phyloP scores from a whole-genome alignment of 2,113 vertebrate genomes.

The Dicrurus megarhynchus region DNA sequence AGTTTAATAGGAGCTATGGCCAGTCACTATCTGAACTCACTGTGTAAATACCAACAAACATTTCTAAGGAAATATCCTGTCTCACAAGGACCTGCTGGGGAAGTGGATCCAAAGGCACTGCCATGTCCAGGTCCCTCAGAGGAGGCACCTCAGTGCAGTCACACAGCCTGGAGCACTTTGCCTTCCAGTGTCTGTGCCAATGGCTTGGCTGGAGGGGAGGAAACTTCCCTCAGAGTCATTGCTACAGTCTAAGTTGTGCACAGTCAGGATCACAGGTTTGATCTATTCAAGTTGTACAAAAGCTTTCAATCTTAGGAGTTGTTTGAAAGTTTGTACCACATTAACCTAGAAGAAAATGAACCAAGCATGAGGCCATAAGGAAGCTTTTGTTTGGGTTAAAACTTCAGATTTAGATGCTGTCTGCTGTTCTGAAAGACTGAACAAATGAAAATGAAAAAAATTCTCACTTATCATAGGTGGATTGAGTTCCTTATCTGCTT shows the following conservation, averaged over 20 bases:
- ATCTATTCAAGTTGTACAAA: not conserved
- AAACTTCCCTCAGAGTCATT: not conserved
- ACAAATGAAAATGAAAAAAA: not conserved
- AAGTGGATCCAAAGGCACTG: not conserved
- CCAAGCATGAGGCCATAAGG: not conserved
- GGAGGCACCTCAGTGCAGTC: rapidly evolving
- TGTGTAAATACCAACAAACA: not conserved
- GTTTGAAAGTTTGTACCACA: not conserved
- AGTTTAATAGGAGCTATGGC: not conserved
- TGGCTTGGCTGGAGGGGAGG: not conserved
- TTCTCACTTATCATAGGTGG: not conserved
- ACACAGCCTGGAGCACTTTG: rapidly evolving
- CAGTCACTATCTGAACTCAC: not conserved
- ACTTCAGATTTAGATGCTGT: not conserved
- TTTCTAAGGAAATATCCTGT: not conserved
- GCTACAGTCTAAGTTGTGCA: too few relatives aligned
- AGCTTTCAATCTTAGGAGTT: not conserved
- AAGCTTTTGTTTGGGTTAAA: not conserved
- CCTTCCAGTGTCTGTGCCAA: not conserved
- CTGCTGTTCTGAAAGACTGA: not conserved
- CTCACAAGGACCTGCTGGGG: not conserved
- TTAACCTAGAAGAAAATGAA: not conserved
- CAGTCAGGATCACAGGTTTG: not conserved
- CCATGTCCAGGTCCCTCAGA: too few relatives aligned
- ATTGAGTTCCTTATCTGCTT: not conserved